Base-by-base conservation (phyloP, 2,797 vertebrate species). In the Silurus lanzhouensis region DNA sequence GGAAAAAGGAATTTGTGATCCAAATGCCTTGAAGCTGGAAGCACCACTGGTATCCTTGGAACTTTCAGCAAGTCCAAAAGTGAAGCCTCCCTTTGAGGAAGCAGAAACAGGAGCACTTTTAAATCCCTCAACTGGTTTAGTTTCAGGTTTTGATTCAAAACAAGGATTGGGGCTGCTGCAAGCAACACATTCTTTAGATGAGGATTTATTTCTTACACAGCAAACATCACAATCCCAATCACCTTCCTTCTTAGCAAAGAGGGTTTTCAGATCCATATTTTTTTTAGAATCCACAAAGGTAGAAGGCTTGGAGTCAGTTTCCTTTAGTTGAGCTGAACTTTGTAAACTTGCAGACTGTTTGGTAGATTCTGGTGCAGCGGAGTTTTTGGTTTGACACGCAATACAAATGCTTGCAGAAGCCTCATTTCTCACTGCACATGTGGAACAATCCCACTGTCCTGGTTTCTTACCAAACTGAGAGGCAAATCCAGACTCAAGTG, bases 181-280 rank as follows among this genome's bases (percentile, higher is more conserved):
- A 0, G 96, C 90, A 0, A 91, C 88, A 92, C 98, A 99, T 0
- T 85, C 88, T 76, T 91, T 90, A 75, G 91, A 92, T 20, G 90
- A 88, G n/a, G 93, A 78, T 72, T 91, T 89, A 91, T 99, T 99
- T 90, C 90, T 95, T 75, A 96, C 91, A 77, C 57, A 94, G 87
- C 97, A 99, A 0, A 91, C 88, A 64, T 83, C 84, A 89, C 97
- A 99, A 1, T 96, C 90, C 98, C 98, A 99, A 85, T 93, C 94
- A 0, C 95, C 96, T n/a, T 95, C 95, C 93, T 97, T 98, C 1
- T 93, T 91, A 68, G 91, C 84, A 89, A 97, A 96, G 44, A 94
- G 95, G 81, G 95, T 94, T 86, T 92, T 94, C 83, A 96, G 94
- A 86, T 91, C 93, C 60, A 90, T 55, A 20, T 92, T 92, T 87